Percentiles rank a stretch among this genome's conserved stretches.
Evolutionary conservation across 2,888 invertebrate genomes (phyloP).

Genomic region (Byasa hedistus): DNA sequence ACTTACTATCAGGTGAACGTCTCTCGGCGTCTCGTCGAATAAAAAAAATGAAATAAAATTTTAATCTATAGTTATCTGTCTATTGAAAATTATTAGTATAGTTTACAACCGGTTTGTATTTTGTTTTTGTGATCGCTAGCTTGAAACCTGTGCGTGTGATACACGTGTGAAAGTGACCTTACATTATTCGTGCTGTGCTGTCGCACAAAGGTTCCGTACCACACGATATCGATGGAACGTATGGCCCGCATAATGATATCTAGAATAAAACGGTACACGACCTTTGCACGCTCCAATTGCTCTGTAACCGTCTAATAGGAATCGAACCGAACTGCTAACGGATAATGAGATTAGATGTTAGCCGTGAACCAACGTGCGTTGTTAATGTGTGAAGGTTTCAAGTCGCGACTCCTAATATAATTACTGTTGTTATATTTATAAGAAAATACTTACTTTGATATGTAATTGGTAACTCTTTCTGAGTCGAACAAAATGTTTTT

Average conservation of each 20-base stretch:
- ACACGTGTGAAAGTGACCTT: constrained; percentile 2
- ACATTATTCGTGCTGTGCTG: constrained; percentile 6
- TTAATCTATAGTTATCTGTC: no score
- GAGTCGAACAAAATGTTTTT: no score
- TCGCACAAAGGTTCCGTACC: constrained; percentile 12
- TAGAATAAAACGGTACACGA: constrained; percentile 44
- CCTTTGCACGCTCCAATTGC: constrained; percentile 52
- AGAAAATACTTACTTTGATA: no score
- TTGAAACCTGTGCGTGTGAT: no score
- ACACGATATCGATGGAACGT: constrained; percentile 26
- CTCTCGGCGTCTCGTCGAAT: no score
- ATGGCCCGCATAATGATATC: constrained; percentile 32
- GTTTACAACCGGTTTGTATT: no score
- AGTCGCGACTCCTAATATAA: not conserved
- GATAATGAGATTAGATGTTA: constrained; percentile 18
- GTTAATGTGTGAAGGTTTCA: not conserved
- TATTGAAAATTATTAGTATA: no score
- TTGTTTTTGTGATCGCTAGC: no score
- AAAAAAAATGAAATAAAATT: no score
- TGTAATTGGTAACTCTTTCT: no score
- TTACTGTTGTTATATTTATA: no score
- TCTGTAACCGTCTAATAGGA: constrained; percentile 46
- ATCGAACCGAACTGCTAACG: constrained; percentile 12
- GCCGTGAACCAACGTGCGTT: not conserved
- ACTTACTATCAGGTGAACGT: no score